A percentile compares a stretch with the other conserved stretches of the same genome.
Conservation (phyloP, 1,140 invertebrate species). For the Mamestra configurata region DNA sequence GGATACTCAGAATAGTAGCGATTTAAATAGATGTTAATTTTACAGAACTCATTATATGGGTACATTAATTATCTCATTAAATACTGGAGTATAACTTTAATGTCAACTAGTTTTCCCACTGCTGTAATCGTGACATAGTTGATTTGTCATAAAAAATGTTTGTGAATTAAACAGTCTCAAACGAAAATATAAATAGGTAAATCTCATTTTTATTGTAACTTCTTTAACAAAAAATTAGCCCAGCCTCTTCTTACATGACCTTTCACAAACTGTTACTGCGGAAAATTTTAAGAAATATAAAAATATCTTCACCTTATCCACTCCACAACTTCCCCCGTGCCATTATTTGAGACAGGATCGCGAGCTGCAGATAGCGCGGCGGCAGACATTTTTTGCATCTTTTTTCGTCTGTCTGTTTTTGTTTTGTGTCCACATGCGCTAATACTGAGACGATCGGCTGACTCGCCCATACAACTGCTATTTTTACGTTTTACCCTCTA, state of each 20-base stretch:
- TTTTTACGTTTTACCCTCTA: slow-evolving; percentile 27
- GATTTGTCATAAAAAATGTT: no score
- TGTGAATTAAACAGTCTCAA: no score
- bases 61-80: not conserved
- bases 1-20: not conserved
- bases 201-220: no score
- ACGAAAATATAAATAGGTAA: no score
- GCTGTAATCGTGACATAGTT: not conserved
- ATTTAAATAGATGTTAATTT: not conserved
- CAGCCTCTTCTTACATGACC: no score
- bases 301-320: slow-evolving; percentile 1
- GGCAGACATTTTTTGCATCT: slow-evolving; percentile 77
- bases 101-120: not conserved
- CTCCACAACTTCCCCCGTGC: slow-evolving; percentile 63
- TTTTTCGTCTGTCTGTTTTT: slow-evolving; percentile 59
- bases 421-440: slow-evolving; percentile 77
- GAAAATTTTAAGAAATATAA: not conserved
- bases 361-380: slow-evolving; percentile 80
- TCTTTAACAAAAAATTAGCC: no score
- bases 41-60: not conserved
- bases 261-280: not conserved
- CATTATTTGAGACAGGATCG: slow-evolving; percentile 81
- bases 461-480: slow-evolving; percentile 38
- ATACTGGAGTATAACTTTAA: not conserved
- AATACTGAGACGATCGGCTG: slow-evolving; percentile 65